Evolutionary conservation across 1,140 invertebrate genomes (phyloP).

Genomic region (Pseudachorutes palmiensis): DNA sequence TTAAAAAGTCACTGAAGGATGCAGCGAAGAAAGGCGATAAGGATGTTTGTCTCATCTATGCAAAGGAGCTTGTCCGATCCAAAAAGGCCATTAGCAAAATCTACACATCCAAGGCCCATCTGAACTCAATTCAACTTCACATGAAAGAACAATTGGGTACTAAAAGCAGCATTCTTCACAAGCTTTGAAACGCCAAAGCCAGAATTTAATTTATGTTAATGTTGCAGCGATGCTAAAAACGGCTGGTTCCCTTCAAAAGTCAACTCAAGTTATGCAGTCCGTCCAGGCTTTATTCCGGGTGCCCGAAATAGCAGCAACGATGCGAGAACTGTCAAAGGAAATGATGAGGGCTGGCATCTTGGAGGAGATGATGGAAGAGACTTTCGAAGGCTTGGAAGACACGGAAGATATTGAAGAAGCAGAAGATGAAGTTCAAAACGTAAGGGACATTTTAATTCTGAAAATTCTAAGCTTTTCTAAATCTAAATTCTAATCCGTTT

Average conservation of each 20-base stretch:
- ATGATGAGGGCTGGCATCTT: conserved; percentile 81
- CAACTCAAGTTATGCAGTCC: conserved; percentile 92
- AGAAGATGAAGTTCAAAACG: conserved; percentile 86
- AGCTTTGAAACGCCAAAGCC: no score
- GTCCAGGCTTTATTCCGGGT: conserved; percentile 87
- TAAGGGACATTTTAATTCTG: conserved; percentile 39
- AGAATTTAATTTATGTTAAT: background rate
- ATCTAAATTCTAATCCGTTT: background rate
- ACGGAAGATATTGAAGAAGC: conserved; percentile 87
- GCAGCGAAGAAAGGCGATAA: conserved; percentile 92
- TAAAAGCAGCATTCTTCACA: conserved; percentile 26
- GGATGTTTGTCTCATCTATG: conserved; percentile 87
- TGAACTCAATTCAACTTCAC: conserved; percentile 92
- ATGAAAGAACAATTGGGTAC: conserved; percentile 96
- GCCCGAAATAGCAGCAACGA: conserved; percentile 87
- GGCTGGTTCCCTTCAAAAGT: conserved; percentile 81
- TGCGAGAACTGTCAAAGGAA: conserved; percentile 96
- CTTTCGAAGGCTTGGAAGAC: conserved; percentile 82
- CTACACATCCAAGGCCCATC: conserved; percentile 90
- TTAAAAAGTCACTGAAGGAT: conserved; percentile 86
- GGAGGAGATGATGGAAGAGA: conserved; percentile 98
- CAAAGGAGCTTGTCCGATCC: conserved; percentile 88
- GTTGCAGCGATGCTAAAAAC: conserved; percentile 72
- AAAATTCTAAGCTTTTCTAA: conserved; percentile 3
- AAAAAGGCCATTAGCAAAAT: conserved; percentile 84